Conservation (phyloP, 2,797 vertebrate species). For the Aplochiton taeniatus region DNA sequence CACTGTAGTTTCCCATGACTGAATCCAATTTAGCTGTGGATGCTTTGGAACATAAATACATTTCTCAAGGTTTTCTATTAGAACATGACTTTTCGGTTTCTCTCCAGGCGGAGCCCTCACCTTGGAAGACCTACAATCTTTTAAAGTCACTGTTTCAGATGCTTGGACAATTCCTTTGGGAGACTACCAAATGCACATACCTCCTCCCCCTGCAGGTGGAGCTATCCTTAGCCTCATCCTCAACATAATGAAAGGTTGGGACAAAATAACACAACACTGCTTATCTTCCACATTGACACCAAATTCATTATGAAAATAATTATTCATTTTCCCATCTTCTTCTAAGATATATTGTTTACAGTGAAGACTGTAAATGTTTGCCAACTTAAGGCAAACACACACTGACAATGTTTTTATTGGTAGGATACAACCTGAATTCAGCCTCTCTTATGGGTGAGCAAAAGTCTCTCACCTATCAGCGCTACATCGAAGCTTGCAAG, state of each 20-base stretch:
- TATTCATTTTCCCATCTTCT: too few species aligned
- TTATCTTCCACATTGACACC: too few species aligned
- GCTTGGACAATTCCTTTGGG: conserved; percentile 77
- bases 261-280: neutral
- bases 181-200: conserved; percentile 79
- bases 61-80: conserved; percentile 1
- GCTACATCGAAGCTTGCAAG: conserved; percentile 84
- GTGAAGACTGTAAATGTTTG: too few species aligned
- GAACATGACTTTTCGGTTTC: conserved; percentile 15
- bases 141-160: conserved; percentile 69
- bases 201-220: conserved; percentile 85
- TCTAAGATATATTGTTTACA: too few species aligned
- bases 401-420: neutral
- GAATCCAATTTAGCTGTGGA: neutral
- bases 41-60: conserved; percentile 4
- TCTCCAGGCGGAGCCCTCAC: conserved; percentile 75
- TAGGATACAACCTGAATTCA: conserved; percentile 79
- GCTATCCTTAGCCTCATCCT: conserved; percentile 82
- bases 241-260: conserved; percentile 84
- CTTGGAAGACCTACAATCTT: conserved; percentile 77
- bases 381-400: neutral
- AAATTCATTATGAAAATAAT: too few species aligned
- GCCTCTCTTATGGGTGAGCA: conserved; percentile 50
- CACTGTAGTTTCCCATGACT: conserved; percentile 13
- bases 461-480: conserved; percentile 77